Conservation (phyloP, 2,888 invertebrate species). For the Brachynemurus nebulosus region DNA sequence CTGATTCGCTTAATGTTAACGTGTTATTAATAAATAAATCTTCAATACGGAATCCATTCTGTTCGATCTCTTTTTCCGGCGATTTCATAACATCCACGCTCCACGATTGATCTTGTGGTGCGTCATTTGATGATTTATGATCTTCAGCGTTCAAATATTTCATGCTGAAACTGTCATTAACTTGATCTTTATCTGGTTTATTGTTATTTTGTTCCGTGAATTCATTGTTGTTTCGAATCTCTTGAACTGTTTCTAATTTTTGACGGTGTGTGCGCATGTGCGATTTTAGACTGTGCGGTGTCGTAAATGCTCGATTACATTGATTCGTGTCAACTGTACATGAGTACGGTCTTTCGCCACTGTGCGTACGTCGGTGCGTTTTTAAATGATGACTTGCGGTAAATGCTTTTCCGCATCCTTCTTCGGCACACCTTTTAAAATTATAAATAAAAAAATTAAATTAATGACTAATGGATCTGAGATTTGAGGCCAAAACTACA, state of each 20-base stretch:
- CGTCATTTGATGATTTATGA: not conserved
- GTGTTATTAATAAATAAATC: not conserved
- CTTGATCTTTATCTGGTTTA: not conserved
- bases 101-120: not conserved
- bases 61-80: not conserved
- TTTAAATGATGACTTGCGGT: slow-evolving; percentile 89
- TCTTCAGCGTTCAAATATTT: not conserved
- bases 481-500: too few relatives aligned
- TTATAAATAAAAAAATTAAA: not conserved
- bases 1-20: too few relatives aligned
- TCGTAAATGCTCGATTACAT: slow-evolving; percentile 68
- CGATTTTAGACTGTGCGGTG: slow-evolving; percentile 69
- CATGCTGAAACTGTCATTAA: not conserved
- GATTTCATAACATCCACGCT: too few relatives aligned
- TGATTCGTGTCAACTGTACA: slow-evolving; percentile 46
- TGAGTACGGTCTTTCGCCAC: slow-evolving; percentile 63
- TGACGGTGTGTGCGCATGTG: slow-evolving; percentile 64
- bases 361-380: slow-evolving; percentile 73
- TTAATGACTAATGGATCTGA: not conserved
- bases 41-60: not conserved
- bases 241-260: slow-evolving; percentile 16
- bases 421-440: slow-evolving; percentile 55
- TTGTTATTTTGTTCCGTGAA: slow-evolving; percentile 3
- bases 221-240: not conserved
- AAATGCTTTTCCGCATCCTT: slow-evolving; percentile 84